Conservation (phyloP, 2,888 invertebrate species). For the Napeogenes inachia region DNA sequence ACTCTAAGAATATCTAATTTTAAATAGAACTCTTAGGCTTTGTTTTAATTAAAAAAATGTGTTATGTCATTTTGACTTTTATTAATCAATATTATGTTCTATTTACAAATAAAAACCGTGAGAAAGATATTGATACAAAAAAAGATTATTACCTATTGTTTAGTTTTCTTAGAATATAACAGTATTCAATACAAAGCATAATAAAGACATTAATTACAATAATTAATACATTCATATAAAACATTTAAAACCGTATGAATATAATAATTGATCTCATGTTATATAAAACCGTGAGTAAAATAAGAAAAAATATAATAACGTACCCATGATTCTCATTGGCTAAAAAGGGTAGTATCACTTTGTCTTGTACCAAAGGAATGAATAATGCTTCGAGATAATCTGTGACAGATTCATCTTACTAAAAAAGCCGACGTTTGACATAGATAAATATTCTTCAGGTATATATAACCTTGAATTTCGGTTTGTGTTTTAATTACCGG, state of each 20-base stretch:
- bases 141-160: too few relatives aligned
- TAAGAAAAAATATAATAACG: slow-evolving; percentile 51
- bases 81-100: too few relatives aligned
- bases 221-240: background rate
- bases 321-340: slow-evolving; percentile 71
- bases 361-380: slow-evolving; percentile 70
- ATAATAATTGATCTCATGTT: slow-evolving; percentile 17
- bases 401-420: slow-evolving; percentile 74
- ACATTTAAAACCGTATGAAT: slow-evolving; percentile 9
- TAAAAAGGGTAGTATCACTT: slow-evolving; percentile 77
- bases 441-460: slow-evolving; percentile 72
- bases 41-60: too few relatives aligned
- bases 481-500: slow-evolving; percentile 72
- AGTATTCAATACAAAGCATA: background rate
- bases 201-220: background rate
- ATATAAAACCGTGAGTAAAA: slow-evolving; percentile 28
- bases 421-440: slow-evolving; percentile 72
- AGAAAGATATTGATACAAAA: too few relatives aligned
- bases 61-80: too few relatives aligned
- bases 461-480: slow-evolving; percentile 60
- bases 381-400: slow-evolving; percentile 71
- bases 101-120: too few relatives aligned
- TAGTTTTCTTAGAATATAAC: background rate
- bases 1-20: too few relatives aligned
- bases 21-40: too few relatives aligned